These are phyloP conservation scores for Buphagus erythrorhynchus DNA, from an alignment of 2,797 vertebrate species.

Conservation along the genomic window DNA sequence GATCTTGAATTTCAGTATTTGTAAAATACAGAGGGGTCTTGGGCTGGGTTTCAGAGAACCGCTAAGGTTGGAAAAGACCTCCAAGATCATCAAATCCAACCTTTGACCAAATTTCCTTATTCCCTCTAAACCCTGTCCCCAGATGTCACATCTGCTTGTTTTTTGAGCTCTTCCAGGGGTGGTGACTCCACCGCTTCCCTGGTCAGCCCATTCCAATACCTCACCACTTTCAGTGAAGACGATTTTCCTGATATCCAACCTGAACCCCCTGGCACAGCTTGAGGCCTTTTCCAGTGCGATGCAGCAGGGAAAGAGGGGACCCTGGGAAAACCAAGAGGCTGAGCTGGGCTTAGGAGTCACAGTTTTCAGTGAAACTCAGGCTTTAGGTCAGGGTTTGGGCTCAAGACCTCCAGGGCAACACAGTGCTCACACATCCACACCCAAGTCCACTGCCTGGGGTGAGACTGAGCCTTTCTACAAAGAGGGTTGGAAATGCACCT, in stretches of 20 bases:
- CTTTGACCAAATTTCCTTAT: background rate
- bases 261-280: background rate
- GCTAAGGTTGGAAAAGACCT: background rate
- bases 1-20: background rate
- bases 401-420: background rate
- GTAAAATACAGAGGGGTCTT: background rate
- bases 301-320: background rate
- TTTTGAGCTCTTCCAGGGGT: background rate
- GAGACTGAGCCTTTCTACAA: background rate
- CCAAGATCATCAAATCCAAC: background rate
- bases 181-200: background rate
- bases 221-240: background rate
- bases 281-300: background rate
- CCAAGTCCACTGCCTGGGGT: background rate
- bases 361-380: background rate
- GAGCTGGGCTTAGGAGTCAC: background rate
- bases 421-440: accelerated
- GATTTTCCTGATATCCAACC: background rate
- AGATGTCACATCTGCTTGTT: background rate
- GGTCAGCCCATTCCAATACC: background rate
- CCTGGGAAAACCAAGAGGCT: background rate
- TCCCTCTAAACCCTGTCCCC: background rate
- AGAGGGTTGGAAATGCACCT: background rate
- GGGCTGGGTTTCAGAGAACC: background rate
- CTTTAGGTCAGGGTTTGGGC: background rate